Conservation (phyloP, 1,140 invertebrate species). For the Drosophila watanabei region DNA sequence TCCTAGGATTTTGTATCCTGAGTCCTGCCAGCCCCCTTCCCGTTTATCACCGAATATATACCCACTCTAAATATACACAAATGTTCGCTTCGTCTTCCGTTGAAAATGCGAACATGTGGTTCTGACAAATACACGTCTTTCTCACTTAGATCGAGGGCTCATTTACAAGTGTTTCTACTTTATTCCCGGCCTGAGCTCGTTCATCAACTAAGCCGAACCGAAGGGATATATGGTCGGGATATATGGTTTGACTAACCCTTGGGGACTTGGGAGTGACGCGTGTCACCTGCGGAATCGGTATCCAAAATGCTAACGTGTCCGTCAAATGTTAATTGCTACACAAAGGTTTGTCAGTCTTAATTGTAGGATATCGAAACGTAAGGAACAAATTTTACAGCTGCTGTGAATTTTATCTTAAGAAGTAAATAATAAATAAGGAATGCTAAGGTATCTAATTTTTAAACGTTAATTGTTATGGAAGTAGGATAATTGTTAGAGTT, state of each 20-base stretch:
- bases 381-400: constrained; percentile 11
- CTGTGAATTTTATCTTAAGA: neutral
- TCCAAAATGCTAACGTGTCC: constrained; percentile 21
- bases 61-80: constrained; percentile 39
- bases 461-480: no score
- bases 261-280: constrained; percentile 34
- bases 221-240: constrained; percentile 27
- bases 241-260: constrained; percentile 9
- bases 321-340: constrained; percentile 42
- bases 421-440: neutral
- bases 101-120: constrained; percentile 57
- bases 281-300: constrained; percentile 42
- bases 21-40: neutral
- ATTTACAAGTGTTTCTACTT: constrained; percentile 55
- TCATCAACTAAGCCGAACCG: constrained; percentile 8
- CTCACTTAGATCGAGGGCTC: constrained; percentile 38
- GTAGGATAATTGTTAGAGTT: no score
- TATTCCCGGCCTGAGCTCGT: constrained; percentile 13
- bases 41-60: neutral
- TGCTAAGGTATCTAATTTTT: no score
- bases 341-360: constrained; percentile 36
- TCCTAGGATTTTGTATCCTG: constrained; percentile 7
- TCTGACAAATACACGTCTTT: constrained; percentile 50
- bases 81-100: constrained; percentile 37
- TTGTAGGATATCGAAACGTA: constrained; percentile 13